A percentile compares a stretch with the other conserved stretches of the same genome.
Conservation (phyloP, 2,113 vertebrate genomes). For the Hippoglossus stenolepis region DNA sequence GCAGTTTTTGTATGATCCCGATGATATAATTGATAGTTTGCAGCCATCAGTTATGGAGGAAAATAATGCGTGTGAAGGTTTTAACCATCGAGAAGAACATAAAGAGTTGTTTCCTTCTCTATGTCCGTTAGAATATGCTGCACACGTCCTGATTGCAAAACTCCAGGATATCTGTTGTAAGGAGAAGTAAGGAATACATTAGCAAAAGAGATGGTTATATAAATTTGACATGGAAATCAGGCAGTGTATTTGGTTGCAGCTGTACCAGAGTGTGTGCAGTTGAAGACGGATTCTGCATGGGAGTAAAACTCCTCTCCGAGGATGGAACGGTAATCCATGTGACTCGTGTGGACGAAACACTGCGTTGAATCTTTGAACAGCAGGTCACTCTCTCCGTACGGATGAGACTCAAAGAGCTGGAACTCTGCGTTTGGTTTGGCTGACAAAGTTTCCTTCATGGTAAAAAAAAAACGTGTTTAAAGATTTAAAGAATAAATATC, state of each 20-base stretch:
- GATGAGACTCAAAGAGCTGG: constrained; percentile 85
- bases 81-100: background rate
- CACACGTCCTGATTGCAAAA: constrained; percentile 84
- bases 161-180: constrained; percentile 79
- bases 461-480: background rate
- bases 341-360: constrained; percentile 84
- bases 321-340: constrained; percentile 84
- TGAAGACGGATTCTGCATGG: constrained; percentile 85
- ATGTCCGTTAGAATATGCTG: constrained; percentile 75
- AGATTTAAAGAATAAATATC: background rate
- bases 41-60: constrained; percentile 8
- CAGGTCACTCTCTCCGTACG: constrained; percentile 88
- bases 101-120: background rate
- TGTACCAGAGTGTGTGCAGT: constrained; percentile 88
- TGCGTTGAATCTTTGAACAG: constrained; percentile 90
- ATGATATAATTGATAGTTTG: constrained; percentile 1
- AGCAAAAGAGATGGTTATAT: background rate
- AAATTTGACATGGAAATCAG: background rate
- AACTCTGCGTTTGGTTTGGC: constrained; percentile 80
- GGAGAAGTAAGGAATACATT: constrained; percentile 20
- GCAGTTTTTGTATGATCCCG: background rate
- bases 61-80: background rate
- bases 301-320: constrained; percentile 85
- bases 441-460: constrained; percentile 79
- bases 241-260: background rate